These are phyloP conservation scores for Drosophila nigritarsus DNA, from an alignment of 2,888 invertebrate species.

Conservation along the genomic window DNA sequence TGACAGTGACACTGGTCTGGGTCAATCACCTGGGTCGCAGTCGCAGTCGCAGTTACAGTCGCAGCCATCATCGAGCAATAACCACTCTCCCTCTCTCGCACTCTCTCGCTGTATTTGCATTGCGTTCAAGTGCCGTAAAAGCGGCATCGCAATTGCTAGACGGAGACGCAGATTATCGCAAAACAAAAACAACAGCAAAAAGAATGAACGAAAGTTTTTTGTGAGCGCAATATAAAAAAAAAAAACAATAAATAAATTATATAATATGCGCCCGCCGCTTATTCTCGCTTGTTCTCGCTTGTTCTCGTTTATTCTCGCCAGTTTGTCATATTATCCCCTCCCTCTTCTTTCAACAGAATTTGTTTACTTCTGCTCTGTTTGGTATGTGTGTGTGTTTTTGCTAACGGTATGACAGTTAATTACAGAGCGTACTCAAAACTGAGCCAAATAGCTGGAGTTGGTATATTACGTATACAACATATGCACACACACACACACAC, in stretches of 20 bases:
- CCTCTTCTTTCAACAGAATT: neutral
- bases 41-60: constrained; percentile 40
- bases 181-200: constrained; percentile 19
- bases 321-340: constrained; percentile 24
- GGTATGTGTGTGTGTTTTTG: constrained; percentile 31
- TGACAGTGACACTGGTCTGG: constrained; percentile 59
- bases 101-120: constrained; percentile 44
- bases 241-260: constrained; percentile 61
- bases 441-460: constrained; percentile 23
- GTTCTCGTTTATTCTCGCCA: constrained; percentile 31
- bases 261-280: constrained; percentile 47
- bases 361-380: constrained; percentile 13
- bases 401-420: constrained; percentile 39
- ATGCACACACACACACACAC: neutral
- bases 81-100: constrained; percentile 12
- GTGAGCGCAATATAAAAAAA: constrained; percentile 26
- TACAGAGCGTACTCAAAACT: constrained; percentile 32
- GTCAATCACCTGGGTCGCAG: constrained; percentile 75
- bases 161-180: constrained; percentile 49
- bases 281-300: constrained; percentile 30
- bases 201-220: constrained; percentile 17
- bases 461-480: constrained; percentile 49
- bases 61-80: constrained; percentile 38
- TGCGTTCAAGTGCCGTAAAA: constrained; percentile 39
- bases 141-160: constrained; percentile 42